Evolutionary conservation across 2,113 vertebrate genomes (phyloP).

Genomic region (Pollachius pollachius): DNA sequence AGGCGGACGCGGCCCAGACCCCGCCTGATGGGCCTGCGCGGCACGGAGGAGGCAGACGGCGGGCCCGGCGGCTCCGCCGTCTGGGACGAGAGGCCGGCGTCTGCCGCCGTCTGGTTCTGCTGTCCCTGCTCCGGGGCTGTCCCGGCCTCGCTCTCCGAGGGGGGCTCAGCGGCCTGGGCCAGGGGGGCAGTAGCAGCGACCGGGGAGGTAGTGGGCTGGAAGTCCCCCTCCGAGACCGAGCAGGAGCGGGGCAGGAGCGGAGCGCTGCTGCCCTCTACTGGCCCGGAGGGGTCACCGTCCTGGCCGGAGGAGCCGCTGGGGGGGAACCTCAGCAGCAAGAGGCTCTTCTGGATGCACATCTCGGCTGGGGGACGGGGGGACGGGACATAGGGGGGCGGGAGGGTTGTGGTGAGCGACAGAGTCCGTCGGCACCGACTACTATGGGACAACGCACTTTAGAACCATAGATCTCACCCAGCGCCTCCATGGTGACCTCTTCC

Average conservation of each 20-base stretch:
- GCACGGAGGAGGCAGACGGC: slow-evolving; percentile 42
- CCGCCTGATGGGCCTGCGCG: slow-evolving; percentile 78
- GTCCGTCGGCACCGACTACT: too few species aligned
- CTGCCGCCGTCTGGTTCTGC: slow-evolving; percentile 47
- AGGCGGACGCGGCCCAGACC: slow-evolving; percentile 81
- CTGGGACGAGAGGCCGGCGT: slow-evolving; percentile 68
- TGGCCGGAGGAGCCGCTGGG: slow-evolving; percentile 60
- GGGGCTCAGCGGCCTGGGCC: slow-evolving; percentile 30
- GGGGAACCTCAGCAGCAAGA: slow-evolving; percentile 84
- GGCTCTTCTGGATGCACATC: slow-evolving; percentile 89
- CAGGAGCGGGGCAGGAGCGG: slow-evolving; percentile 45
- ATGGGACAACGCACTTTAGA: background rate
- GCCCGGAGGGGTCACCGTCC: slow-evolving; percentile 42
- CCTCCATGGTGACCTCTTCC: slow-evolving; percentile 83
- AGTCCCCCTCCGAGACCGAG: slow-evolving; percentile 77
- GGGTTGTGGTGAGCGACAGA: background rate
- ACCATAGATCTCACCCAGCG: slow-evolving; percentile 77
- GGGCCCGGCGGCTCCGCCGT: slow-evolving; percentile 66
- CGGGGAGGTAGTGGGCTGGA: slow-evolving; percentile 69
- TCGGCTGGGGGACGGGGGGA: slow-evolving; percentile 74
- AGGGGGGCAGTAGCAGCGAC: slow-evolving; percentile 7
- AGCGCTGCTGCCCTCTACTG: slow-evolving; percentile 38
- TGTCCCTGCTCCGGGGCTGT: slow-evolving; percentile 16
- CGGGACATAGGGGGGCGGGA: too few species aligned
- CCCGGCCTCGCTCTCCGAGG: slow-evolving; percentile 14